phyloP scores from a whole-genome alignment of 2,113 vertebrate species.

The Turdus rufiventris region DNA sequence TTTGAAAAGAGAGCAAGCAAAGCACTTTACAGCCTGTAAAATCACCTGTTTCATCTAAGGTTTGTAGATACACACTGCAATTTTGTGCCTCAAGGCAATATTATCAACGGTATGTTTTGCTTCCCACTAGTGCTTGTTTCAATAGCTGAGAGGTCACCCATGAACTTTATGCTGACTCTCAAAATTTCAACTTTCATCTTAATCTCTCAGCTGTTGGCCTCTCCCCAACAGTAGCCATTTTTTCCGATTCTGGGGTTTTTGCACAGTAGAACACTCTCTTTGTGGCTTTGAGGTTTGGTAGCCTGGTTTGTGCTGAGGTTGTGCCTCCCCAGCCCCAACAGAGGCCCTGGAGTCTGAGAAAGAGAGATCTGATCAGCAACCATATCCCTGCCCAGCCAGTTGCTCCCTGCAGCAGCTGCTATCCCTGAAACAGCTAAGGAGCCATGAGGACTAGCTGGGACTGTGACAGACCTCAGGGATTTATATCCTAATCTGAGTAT shows the following conservation, averaged over 20 bases:
- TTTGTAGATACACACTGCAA: not conserved
- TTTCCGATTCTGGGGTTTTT: not conserved
- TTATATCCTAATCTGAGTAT: not conserved
- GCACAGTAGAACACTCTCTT: not conserved
- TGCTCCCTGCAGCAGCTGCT: not conserved
- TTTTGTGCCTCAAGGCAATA: not conserved
- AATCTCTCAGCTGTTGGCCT: not conserved
- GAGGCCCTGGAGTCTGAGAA: not conserved
- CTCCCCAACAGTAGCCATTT: not conserved
- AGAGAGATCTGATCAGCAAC: rapidly evolving
- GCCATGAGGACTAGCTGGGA: not conserved
- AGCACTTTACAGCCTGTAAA: not conserved
- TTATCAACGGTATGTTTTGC: not conserved
- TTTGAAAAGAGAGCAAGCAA: not conserved
- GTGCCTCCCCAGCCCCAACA: not conserved
- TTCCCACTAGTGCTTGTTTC: not conserved
- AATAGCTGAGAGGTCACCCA: not conserved
- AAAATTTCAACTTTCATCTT: not conserved
- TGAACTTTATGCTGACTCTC: not conserved
- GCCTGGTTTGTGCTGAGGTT: not conserved
- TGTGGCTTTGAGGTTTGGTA: not conserved
- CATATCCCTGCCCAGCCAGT: not conserved
- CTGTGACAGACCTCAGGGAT: not conserved
- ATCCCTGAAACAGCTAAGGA: not conserved
- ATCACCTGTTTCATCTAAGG: not conserved